phyloP scores from a whole-genome alignment of 2,888 invertebrate genomes.

The Odontocerum albicorne region DNA sequence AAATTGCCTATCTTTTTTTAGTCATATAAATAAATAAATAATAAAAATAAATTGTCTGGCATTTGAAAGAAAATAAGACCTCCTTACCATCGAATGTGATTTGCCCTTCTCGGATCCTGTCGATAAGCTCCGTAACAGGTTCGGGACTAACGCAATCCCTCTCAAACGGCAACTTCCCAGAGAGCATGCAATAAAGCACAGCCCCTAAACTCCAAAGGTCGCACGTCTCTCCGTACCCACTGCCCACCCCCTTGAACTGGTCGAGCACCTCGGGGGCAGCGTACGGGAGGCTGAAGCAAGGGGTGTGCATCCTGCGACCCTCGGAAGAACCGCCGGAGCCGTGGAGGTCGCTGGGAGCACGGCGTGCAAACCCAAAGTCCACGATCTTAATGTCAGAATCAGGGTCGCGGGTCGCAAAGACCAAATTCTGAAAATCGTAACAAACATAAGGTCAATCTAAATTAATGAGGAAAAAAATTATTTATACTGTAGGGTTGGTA shows the following conservation, averaged over 20 bases:
- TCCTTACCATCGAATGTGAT: conserved; percentile 70
- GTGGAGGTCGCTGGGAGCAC: conserved; percentile 40
- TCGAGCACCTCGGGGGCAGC: conserved; percentile 93
- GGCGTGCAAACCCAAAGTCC: conserved; percentile 95
- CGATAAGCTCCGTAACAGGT: conserved; percentile 75
- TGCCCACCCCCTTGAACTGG: conserved; percentile 41
- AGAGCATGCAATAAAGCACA: conserved; percentile 84
- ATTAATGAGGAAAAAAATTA: too few relatives aligned
- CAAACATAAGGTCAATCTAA: too few relatives aligned
- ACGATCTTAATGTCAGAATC: conserved; percentile 73
- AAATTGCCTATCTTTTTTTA: too few relatives aligned
- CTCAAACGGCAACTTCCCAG: conserved; percentile 87
- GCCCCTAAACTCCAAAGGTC: conserved; percentile 97
- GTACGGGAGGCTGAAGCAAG: conserved; percentile 88
- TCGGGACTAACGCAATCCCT: conserved; percentile 60
- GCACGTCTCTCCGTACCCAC: conserved; percentile 87
- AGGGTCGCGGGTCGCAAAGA: conserved; percentile 42
- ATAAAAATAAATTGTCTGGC: neutral
- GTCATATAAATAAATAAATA: too few relatives aligned
- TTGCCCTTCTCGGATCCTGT: conserved; percentile 75
- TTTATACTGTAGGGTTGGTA: too few relatives aligned
- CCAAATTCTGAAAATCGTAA: conserved; percentile 47
- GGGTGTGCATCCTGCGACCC: conserved; percentile 62
- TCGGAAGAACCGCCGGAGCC: conserved; percentile 20
- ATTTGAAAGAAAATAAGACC: too few relatives aligned